These are phyloP conservation scores for Chaetodon trifascialis DNA, from an alignment of 2,113 vertebrate genomes.

Conservation along the genomic window DNA sequence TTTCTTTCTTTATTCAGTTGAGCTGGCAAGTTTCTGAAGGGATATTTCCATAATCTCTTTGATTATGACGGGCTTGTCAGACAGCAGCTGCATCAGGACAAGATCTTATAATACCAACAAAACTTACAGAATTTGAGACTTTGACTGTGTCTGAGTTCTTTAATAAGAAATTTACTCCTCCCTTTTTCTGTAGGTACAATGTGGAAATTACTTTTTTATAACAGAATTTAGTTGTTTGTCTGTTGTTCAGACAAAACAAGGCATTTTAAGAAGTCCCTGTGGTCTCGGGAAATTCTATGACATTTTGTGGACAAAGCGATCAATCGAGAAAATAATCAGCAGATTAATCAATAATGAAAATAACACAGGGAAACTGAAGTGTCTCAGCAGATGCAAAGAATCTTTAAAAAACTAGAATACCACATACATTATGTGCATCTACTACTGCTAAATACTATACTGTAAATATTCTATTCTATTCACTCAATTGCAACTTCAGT, in stretches of 20 bases:
- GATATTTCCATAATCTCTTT: not conserved
- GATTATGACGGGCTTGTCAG: not conserved
- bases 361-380: not conserved
- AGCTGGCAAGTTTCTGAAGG: not conserved
- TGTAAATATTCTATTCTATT: not conserved
- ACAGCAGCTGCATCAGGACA: not conserved
- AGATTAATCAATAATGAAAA: not conserved
- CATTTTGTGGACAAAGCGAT: no score
- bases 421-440: not conserved
- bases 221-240: no score
- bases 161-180: not conserved
- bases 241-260: not conserved
- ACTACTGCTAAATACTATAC: not conserved
- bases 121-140: not conserved
- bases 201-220: not conserved
- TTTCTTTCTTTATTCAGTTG: constrained; percentile 10
- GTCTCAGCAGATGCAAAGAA: not conserved
- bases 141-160: not conserved
- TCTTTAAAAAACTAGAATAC: not conserved
- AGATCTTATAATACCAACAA: not conserved
- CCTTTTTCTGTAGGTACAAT: not conserved
- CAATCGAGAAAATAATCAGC: not conserved
- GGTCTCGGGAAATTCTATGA: not conserved
- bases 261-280: not conserved
- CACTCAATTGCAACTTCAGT: not conserved